These are phyloP conservation scores for Delichon dasypus DNA, from an alignment of 2,797 vertebrate species.

Conservation along the genomic window DNA sequence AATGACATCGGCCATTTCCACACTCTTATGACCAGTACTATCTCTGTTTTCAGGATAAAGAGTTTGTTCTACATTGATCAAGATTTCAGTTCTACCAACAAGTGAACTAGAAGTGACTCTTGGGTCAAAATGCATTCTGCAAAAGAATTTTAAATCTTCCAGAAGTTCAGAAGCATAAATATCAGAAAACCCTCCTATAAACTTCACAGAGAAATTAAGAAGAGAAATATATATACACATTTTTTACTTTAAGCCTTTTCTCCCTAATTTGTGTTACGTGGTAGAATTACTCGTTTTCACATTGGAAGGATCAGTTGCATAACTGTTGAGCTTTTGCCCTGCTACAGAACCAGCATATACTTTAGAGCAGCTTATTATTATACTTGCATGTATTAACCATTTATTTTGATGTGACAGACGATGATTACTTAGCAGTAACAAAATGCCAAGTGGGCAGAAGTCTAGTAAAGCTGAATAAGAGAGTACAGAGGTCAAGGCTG, in stretches of 20 bases:
- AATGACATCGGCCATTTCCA: neutral
- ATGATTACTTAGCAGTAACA: neutral
- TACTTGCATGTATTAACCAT: neutral
- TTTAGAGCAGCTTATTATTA: neutral
- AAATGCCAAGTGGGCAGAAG: neutral
- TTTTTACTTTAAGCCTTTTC: neutral
- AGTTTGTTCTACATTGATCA: neutral
- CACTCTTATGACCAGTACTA: neutral
- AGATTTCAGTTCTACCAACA: neutral
- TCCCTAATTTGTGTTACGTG: neutral
- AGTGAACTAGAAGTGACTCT: neutral
- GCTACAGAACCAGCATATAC: neutral
- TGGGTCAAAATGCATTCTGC: neutral
- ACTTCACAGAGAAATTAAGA: neutral
- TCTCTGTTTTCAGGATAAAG: neutral
- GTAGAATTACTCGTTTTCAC: neutral
- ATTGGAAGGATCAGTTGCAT: neutral
- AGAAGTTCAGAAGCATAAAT: neutral
- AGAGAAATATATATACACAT: neutral
- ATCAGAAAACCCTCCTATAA: neutral
- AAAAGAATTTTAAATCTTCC: neutral
- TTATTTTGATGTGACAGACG: slow-evolving; percentile 20
- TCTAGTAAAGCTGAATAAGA: neutral
- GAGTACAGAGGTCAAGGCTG: neutral
- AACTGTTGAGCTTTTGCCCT: neutral